phyloP scores from a whole-genome alignment of 2,113 vertebrate genomes.

The Semicossyphus pulcher region DNA sequence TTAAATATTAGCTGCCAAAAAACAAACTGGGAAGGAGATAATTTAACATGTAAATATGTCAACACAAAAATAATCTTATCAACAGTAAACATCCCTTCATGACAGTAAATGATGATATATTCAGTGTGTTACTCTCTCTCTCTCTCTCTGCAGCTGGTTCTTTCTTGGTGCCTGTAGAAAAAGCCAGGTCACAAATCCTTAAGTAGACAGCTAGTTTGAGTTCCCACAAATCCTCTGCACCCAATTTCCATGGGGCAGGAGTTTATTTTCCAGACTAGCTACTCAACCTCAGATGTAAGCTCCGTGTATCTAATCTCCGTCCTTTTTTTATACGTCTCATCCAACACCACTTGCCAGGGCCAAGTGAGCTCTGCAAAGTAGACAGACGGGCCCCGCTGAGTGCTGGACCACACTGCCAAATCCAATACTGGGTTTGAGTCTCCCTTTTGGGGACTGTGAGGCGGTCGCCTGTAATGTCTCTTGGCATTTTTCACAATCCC shows the following conservation, averaged over 20 bases:
- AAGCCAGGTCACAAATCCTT: conserved; percentile 51
- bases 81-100: too few species aligned
- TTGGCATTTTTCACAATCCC: conserved; percentile 39
- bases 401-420: conserved; percentile 45
- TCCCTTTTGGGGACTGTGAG: conserved; percentile 25
- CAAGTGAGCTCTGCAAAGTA: conserved; percentile 57
- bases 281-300: conserved; percentile 38
- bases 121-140: too few species aligned
- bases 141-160: conserved; percentile 15
- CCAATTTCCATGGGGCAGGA: conserved; percentile 40
- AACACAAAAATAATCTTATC: too few species aligned
- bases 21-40: too few species aligned
- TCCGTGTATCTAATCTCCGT: conserved; percentile 52
- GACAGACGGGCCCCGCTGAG: conserved; percentile 38
- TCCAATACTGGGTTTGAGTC: conserved; percentile 38
- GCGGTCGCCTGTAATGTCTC: conserved; percentile 31
- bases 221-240: conserved; percentile 51
- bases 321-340: conserved; percentile 41
- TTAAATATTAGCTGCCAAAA: too few species aligned
- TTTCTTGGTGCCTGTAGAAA: conserved; percentile 8
- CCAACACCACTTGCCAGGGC: conserved; percentile 39
- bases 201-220: conserved; percentile 23
- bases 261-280: conserved; percentile 59
- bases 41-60: too few species aligned
- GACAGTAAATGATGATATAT: too few species aligned